Percentiles rank a stretch among this genome's conserved stretches.
Evolutionary conservation across 92 coral and sea anemone species (phyloP).

Genomic region (Umimayanthus chanpuru): DNA sequence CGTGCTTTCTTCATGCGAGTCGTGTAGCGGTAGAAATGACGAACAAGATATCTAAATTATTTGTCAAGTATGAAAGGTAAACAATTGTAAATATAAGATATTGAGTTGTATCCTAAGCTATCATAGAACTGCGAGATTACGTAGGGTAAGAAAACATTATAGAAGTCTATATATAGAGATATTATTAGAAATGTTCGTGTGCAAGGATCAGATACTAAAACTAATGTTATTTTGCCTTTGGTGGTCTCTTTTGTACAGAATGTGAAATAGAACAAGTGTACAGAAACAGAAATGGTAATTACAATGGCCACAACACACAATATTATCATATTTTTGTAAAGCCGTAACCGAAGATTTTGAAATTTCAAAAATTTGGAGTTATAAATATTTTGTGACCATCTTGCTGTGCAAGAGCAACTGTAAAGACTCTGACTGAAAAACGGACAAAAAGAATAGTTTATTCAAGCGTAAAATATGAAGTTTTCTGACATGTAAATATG

Average conservation of each 20-base stretch:
- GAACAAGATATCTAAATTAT: conserved; percentile 40
- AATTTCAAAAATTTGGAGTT: conserved; percentile 31
- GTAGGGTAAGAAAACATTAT: neutral
- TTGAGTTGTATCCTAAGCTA: conserved; percentile 20
- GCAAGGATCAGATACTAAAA: conserved; percentile 1
- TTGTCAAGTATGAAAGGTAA: conserved; percentile 27
- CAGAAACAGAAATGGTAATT: conserved; percentile 38
- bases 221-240: conserved; percentile 8
- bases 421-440: neutral
- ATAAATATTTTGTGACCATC: conserved; percentile 14
- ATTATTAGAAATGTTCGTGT: neutral
- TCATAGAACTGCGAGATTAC: conserved; percentile 15
- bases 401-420: conserved; percentile 47
- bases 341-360: conserved; percentile 38
- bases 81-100: conserved; percentile 26
- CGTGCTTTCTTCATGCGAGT: conserved; percentile 33
- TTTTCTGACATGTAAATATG: conserved; percentile 44
- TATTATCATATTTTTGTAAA: conserved; percentile 48
- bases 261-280: conserved; percentile 1
- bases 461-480: conserved; percentile 40
- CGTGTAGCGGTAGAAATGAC: conserved; percentile 23
- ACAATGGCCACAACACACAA: conserved; percentile 3
- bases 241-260: conserved; percentile 29
- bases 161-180: conserved; percentile 21
- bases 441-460: conserved; percentile 5